Evolutionary conservation across 2,113 vertebrate species (phyloP).

Genomic region (Bungarus multicinctus): DNA sequence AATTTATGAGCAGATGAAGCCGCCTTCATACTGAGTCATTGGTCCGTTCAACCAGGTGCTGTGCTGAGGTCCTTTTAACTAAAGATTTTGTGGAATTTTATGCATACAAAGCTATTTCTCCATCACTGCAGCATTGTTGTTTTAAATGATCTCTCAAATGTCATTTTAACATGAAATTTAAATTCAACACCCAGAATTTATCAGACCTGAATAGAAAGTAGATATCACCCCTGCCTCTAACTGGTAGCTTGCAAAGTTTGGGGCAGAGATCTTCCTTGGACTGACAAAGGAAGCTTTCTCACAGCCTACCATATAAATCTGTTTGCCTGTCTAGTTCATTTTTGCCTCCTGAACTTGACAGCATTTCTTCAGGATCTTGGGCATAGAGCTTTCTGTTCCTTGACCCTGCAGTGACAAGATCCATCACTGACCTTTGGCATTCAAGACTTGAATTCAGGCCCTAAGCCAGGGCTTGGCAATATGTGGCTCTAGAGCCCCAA

Average conservation of each 20-base stretch:
- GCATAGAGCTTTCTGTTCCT: not conserved
- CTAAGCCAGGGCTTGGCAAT: not conserved
- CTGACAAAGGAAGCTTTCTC: not conserved
- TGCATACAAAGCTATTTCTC: not conserved
- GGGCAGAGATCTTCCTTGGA: not conserved
- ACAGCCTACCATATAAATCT: not conserved
- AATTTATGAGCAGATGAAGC: not conserved
- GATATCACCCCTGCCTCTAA: not conserved
- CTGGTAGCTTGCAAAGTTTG: not conserved
- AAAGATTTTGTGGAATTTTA: not conserved
- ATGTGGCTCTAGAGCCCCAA: too few relatives aligned
- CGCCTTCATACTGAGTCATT: not conserved
- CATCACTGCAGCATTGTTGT: not conserved
- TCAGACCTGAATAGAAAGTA: not conserved
- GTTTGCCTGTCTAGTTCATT: not conserved
- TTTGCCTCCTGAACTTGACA: not conserved
- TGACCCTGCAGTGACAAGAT: not conserved
- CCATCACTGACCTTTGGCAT: not conserved
- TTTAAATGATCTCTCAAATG: not conserved
- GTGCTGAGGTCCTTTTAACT: not conserved
- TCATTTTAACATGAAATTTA: not conserved
- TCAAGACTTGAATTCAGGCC: not conserved
- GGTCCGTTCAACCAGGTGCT: not conserved
- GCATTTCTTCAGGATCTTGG: not conserved
- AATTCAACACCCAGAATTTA: not conserved